phyloP scores from a whole-genome alignment of 2,113 vertebrate genomes.

The Bubalus kerabau region DNA sequence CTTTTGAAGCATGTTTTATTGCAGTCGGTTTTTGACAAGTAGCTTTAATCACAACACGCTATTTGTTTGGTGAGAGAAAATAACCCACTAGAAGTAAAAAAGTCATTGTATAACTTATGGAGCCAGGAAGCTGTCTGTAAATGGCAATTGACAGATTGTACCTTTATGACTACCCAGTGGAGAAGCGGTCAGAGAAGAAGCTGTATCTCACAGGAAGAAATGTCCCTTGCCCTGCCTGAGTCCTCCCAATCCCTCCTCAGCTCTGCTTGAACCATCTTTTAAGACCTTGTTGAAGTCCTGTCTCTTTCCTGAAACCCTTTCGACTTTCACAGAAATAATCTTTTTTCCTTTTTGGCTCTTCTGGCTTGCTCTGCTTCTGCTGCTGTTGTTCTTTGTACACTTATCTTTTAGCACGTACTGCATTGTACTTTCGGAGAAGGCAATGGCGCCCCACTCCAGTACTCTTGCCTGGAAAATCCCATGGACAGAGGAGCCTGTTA shows the following conservation, averaged over 20 bases:
- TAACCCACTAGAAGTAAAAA: not conserved
- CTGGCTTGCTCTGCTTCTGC: not conserved
- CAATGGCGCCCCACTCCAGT: too few relatives aligned
- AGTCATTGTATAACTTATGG: not conserved
- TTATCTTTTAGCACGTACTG: not conserved
- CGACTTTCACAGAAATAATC: not conserved
- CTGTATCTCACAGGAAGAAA: not conserved
- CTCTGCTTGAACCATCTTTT: not conserved
- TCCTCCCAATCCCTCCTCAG: fast-evolving
- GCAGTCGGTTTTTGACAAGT: not conserved
- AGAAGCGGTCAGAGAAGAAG: not conserved
- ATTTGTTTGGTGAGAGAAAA: not conserved
- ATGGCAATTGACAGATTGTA: not conserved
- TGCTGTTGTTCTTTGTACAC: not conserved
- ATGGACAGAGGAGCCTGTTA: too few relatives aligned
- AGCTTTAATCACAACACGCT: not conserved
- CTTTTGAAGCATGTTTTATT: not conserved
- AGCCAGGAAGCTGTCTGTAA: not conserved
- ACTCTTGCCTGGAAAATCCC: too few relatives aligned
- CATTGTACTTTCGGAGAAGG: not conserved
- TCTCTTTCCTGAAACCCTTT: not conserved
- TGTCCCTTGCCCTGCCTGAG: not conserved
- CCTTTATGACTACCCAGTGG: not conserved
- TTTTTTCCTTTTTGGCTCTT: not conserved
- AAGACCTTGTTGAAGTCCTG: not conserved